Base-by-base conservation (phyloP, 2,888 invertebrate genomes). In the Epirrhoe tristata region DNA sequence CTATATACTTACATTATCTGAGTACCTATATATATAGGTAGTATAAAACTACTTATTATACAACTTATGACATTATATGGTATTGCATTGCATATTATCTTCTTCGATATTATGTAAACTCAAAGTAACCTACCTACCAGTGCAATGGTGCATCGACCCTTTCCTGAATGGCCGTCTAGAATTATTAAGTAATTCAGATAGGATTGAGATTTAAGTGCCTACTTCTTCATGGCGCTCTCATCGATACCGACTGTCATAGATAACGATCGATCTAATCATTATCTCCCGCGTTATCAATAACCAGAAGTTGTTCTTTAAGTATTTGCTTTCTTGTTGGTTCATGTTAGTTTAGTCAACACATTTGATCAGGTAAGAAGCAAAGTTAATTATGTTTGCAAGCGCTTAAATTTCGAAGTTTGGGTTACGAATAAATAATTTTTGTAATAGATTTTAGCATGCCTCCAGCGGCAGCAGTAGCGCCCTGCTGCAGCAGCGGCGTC, bases 401-500 rank as follows among this genome's bases (percentile, higher is more conserved):
- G 14, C 6, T 34, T 43, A 12, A 4, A 43, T 12, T 12, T 43
- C 12, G 39, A 43, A 43, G 39, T 43, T 12, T 43, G 12, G 39
- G 12, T 12, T 43, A 2, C 2, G 36, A 12, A 10, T 12, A 4
- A 12, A 12, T 10, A 0, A 43, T 3, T 43, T 12, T 12, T 43
- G 24, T 24, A 10, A 43, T 46, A 0, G 17, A 10, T 63, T 60
- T 10, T 60, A 65, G 66, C 7, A 73, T 71, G 70, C 24, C 69
- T 7, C 56, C 65, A 16, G 24, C 65, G 14, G 24, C 48, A 12
- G 61, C 56, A 48, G 64, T 56, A 68, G 55, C 34, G 16, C n/a
- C 24, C n/a, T 0, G 52, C 1, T 60, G 59, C 48, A 71, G 58
- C 75, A 53, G n/a, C 73, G 52, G 68, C 60, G 74, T 36, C 5